Conservation (phyloP, 2,888 invertebrate species). For the Nasonia oneida region DNA sequence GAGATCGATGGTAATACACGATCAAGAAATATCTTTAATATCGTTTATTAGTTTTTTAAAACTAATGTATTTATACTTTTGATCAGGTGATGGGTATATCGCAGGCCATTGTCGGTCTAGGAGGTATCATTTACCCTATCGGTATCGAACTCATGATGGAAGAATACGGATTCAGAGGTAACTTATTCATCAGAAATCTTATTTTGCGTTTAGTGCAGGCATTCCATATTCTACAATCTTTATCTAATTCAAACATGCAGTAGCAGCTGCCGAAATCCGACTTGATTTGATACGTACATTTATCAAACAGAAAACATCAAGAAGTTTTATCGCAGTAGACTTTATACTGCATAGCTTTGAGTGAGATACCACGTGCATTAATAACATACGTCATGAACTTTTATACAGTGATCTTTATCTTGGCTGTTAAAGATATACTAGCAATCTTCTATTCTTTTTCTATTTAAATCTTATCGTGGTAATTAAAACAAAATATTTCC, state of each 20-base stretch:
- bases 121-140: slow-evolving; percentile 85
- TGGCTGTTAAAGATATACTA: not conserved
- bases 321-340: not conserved
- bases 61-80: not conserved
- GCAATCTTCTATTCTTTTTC: not conserved
- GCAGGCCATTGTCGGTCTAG: slow-evolving; percentile 86
- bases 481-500: not conserved
- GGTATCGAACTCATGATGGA: slow-evolving; percentile 83
- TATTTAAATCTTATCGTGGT: not conserved
- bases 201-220: not conserved
- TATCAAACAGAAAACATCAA: not conserved
- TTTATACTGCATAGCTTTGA: not conserved
- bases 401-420: not conserved
- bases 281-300: not conserved
- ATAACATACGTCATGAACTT: not conserved
- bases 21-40: not conserved
- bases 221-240: not conserved
- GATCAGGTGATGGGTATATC: slow-evolving; percentile 85
- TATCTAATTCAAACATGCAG: not conserved
- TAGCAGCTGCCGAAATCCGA: not conserved
- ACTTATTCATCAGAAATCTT: slow-evolving; percentile 23
- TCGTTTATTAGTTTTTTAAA: not conserved
- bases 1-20: slow-evolving; percentile 80
- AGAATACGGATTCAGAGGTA: slow-evolving; percentile 86
- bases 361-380: not conserved